Evolutionary conservation across 2,113 vertebrate species (phyloP), one percentile per base, ranked within the genome.

Genomic region (Menura novaehollandiae): DNA sequence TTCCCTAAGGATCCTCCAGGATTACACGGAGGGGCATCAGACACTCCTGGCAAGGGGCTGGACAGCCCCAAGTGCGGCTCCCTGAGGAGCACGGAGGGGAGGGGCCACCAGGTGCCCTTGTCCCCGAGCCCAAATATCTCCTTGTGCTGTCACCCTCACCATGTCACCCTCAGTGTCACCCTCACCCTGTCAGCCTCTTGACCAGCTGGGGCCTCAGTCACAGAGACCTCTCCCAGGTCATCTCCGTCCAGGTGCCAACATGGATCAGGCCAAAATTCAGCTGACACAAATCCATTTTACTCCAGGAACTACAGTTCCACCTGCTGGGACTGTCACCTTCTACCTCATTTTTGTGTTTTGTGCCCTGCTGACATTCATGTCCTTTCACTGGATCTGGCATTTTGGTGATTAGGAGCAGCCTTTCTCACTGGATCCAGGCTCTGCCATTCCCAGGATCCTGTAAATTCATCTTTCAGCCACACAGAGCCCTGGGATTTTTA

Each of bases 381-480:
- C 80, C 77, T 84, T 81, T 81, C 73, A 66, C 53, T 69, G 52
- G 21, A 18, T 46, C 24, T 69, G 83, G 47, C 4, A 37, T 68
- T 93, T 78, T 64, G 30, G 59, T 49, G 52, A 44, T 71, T 73
- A 55, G 68, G 69, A 91, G 46, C 47, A 87, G 69, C 62, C 53
- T 72, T 78, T 56, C 66, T 24, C 58, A 46, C 12, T 75, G 72
- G 26, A 85, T 78, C 78, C 74, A 46, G 58, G 33, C 47, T 89
- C 44, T 83, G 37, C 46, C 13, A 3, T 76, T 94, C 68, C 71
- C 58, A 79, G 46, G 66, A 66, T 73, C 68, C 82, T 66, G 49
- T 88, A 88, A 88, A 89, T 95, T 85, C 78, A 93, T 24, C 49
- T 96, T 96, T 95, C 92, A 94, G 53, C 58, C 71, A 46, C 72